A percentile compares a stretch with the other conserved stretches of the same genome.
Evolutionary conservation across 2,888 invertebrate genomes (phyloP).

Genomic region (Bellardia bayeri): DNA sequence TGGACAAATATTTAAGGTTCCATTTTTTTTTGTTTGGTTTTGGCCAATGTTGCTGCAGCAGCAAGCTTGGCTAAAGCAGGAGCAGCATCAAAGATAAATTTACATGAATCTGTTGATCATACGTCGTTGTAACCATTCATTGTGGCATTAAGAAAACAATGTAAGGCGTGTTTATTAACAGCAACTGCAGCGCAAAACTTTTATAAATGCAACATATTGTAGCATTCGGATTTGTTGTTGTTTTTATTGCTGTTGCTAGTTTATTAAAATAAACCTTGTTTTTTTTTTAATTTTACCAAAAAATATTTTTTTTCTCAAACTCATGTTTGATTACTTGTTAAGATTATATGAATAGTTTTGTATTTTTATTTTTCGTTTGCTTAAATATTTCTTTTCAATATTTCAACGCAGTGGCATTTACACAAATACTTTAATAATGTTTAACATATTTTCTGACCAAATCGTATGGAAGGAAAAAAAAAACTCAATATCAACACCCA

Average conservation of each 20-base stretch:
- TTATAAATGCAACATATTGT: conserved; percentile 5
- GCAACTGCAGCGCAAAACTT: conserved; percentile 17
- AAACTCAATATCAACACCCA: conserved; percentile 60
- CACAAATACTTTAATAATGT: conserved; percentile 72
- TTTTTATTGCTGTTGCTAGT: background rate
- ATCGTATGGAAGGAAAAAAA: conserved; percentile 23
- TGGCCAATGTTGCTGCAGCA: conserved; percentile 49
- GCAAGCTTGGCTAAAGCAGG: conserved; percentile 58
- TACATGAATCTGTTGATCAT: conserved; percentile 71
- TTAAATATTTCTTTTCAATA: conserved; percentile 62
- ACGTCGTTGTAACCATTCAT: conserved; percentile 22
- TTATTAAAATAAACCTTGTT: conserved; percentile 35
- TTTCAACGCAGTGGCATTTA: conserved; percentile 73
- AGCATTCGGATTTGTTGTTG: conserved; percentile 20
- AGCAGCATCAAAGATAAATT: conserved; percentile 71
- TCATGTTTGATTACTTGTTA: conserved; percentile 73
- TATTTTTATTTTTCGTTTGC: background rate
- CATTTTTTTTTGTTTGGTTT: conserved; percentile 33
- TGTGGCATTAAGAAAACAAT: conserved; percentile 62
- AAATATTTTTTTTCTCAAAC: conserved; percentile 40
- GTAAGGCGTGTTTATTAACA: conserved; percentile 70
- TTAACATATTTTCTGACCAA: conserved; percentile 66
- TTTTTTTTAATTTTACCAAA: background rate
- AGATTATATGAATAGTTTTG: conserved; percentile 69
- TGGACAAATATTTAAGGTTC: conserved; percentile 62